phyloP scores from a whole-genome alignment of 2,113 vertebrate species.

The Sterrhoptilus dennistouni region DNA sequence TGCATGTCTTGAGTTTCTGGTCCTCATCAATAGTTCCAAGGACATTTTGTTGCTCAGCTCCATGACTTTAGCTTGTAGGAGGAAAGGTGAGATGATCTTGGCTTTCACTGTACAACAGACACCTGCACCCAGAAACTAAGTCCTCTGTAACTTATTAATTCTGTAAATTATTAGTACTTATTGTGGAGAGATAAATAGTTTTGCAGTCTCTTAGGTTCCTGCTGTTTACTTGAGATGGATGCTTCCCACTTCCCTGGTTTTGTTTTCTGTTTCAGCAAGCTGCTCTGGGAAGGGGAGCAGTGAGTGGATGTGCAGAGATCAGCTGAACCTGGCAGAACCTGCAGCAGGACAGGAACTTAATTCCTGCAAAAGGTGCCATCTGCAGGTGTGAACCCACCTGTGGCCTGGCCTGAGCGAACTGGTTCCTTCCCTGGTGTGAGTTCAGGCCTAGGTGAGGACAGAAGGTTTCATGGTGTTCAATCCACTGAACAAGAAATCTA shows the following conservation, averaged over 20 bases:
- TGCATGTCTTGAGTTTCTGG: background rate
- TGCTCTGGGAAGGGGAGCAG: background rate
- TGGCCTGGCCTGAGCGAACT: background rate
- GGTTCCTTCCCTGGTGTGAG: accelerated
- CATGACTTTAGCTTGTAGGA: background rate
- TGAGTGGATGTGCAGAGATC: background rate
- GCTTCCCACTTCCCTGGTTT: accelerated
- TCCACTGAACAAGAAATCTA: background rate
- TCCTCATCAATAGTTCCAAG: background rate
- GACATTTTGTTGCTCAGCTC: background rate
- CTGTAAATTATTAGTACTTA: background rate
- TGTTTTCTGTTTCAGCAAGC: background rate
- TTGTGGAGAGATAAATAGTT: background rate
- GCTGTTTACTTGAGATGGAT: background rate
- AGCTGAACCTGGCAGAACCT: background rate
- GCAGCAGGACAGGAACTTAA: background rate
- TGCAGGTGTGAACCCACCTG: background rate
- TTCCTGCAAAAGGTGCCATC: background rate
- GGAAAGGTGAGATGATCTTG: background rate
- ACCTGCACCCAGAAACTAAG: background rate
- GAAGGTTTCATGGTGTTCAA: background rate
- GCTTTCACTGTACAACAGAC: background rate
- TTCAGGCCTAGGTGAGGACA: background rate
- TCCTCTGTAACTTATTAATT: background rate
- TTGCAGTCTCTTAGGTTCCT: background rate